These are phyloP conservation scores for Euplagia quadripunctaria DNA, from an alignment of 2,888 invertebrate genomes.

Conservation along the genomic window DNA sequence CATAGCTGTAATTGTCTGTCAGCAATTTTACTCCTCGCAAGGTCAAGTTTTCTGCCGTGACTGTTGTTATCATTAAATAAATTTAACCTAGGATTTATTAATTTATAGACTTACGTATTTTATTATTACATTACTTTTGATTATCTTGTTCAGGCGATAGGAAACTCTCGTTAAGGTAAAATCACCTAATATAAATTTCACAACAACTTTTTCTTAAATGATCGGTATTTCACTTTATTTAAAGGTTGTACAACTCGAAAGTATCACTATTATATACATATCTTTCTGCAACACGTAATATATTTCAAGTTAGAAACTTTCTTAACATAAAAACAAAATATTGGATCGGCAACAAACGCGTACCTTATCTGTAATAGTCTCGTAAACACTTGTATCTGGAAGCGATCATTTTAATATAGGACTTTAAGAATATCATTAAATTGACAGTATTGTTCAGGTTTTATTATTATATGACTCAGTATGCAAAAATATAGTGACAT, in stretches of 20 bases:
- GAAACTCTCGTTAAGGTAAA: background rate
- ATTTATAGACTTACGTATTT: background rate
- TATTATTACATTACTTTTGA: background rate
- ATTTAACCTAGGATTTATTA: background rate
- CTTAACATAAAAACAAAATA: constrained; percentile 1
- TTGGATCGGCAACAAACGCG: background rate
- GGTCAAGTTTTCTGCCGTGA: too few species aligned
- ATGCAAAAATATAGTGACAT: too few species aligned
- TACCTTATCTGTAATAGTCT: constrained; percentile 21
- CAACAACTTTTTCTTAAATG: too few species aligned
- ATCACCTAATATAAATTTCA: background rate
- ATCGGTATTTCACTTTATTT: too few species aligned
- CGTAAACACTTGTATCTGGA: constrained; percentile 36
- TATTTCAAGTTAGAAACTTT: constrained; percentile 25
- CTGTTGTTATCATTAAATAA: too few species aligned
- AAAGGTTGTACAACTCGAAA: background rate
- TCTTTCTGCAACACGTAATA: background rate
- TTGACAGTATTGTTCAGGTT: background rate
- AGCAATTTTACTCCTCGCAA: too few species aligned
- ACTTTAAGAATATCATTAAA: constrained; percentile 2
- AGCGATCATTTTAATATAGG: constrained; percentile 29
- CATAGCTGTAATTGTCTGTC: too few species aligned
- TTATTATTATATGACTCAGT: background rate
- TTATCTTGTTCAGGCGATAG: background rate
- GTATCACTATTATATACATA: background rate